Evolutionary conservation across 2,113 vertebrate genomes (phyloP), one percentile per base, ranked within the genome.

Genomic region (Herpetotheres cachinnans): DNA sequence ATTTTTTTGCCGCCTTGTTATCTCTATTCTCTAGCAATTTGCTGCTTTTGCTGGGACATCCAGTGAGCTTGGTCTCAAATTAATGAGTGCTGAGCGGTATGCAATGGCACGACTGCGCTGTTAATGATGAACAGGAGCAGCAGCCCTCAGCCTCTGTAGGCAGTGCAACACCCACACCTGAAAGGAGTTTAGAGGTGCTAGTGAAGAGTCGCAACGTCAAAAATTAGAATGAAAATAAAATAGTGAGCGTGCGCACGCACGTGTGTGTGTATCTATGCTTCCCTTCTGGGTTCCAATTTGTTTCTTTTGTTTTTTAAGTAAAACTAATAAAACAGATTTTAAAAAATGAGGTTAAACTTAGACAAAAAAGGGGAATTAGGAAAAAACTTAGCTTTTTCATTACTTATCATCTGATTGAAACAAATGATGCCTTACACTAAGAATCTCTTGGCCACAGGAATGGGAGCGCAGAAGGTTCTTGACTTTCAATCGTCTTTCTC

Each of bases 221-320:
- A 90, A 88, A 19, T 27, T 3, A 69, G 17, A 77, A 77, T n/a
- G 6, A 82, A 74, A 76, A 40, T 26, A 70, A 56, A 65, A 29
- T 0, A 5, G 9, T 0, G 2, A 1, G 0, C 15, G 34, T 58
- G 34, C 27, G 25, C 14, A 13, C 42, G 42, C 42, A n/a, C n/a
- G n/a, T n/a, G n/a, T n/a, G n/a, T n/a, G 42, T 42, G 42, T 13
- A 40, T n/a, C 46, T 38, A 4, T 25, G 6, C 30, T 42, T 58
- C n/a, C 44, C 15, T 80, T 91, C 34, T 38, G 8, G 27, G 30
- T 40, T 79, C 44, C 6, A 50, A 29, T 58, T 44, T 49, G 6
- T 26, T 36, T 40, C 5, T 32, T 36, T 17, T 30, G 27, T 13
- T 9, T 25, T n/a, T 42, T 36, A 46, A 78, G 27, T n/a, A 94